Evolutionary conservation across 2,113 vertebrate genomes (phyloP), one percentile per base, ranked within the genome.

Genomic region (Pristiophorus japonicus): DNA sequence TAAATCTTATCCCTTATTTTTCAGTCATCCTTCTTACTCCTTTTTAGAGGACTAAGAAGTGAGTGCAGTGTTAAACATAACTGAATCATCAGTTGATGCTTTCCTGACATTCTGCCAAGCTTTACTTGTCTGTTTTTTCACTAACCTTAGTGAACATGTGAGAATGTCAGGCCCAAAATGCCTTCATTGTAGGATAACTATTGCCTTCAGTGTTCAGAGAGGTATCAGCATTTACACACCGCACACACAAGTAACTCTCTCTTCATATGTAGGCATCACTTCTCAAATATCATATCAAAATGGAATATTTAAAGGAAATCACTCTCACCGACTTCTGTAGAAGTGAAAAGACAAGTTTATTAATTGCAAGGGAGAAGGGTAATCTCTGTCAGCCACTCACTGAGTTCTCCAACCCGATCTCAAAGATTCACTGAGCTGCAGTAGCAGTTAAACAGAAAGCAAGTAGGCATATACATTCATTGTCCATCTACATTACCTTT

Each of bases 221-320:
- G 18, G 78, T 42, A 81, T 81, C 38, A 81, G 38, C 38, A 45
- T 81, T 81, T 81, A 81, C 42, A 42, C 78, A 81, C 12, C 42
- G 16, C 75, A 42, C 18, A 18, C n/a, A 63, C 59, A 92, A 5
- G 8, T 42, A 38, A 20, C 59, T 38, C 4, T 51, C 6, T 92
- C 59, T n/a, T 92, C 34, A 38, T 63, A 38, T 91, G 34, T 63
- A 63, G 59, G 59, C 16, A 38, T 20, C 88, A 92, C 62, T 65
- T 63, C 12, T 38, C 88, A 65, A 92, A 92, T 65, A 92, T 92
- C 59, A 65, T 63, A n/a, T n/a, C n/a, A n/a, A n/a, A n/a, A n/a
- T n/a, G n/a, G n/a, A n/a, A n/a, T n/a, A n/a, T n/a, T n/a, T n/a
- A n/a, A n/a, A n/a, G n/a, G n/a, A n/a, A n/a, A n/a, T n/a, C n/a